phyloP scores from a whole-genome alignment of 2,797 vertebrate species.

The Halcyon badia region DNA sequence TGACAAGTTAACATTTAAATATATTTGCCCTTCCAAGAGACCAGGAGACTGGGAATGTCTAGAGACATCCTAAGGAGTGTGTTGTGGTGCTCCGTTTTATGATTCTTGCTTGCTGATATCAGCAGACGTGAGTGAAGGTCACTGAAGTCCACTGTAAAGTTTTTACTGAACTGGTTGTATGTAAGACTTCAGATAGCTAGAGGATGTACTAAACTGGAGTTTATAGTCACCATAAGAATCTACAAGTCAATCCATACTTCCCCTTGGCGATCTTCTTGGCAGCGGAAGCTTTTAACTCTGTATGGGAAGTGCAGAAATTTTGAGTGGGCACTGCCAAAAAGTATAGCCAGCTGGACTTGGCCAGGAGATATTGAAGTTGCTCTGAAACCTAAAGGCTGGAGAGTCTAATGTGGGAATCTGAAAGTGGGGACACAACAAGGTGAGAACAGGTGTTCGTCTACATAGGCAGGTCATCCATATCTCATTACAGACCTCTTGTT shows the following conservation, averaged over 20 bases:
- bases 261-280: neutral
- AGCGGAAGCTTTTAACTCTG: neutral
- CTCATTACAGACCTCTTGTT: neutral
- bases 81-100: neutral
- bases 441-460: neutral
- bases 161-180: neutral
- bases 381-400: neutral
- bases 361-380: neutral
- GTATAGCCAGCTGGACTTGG: neutral
- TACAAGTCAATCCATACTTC: neutral
- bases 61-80: neutral
- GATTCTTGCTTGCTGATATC: neutral
- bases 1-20: neutral
- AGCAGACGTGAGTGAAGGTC: neutral
- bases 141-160: neutral
- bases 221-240: neutral
- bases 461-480: neutral
- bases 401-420: neutral
- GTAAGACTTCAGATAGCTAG: neutral
- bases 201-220: neutral
- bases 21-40: neutral
- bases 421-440: neutral
- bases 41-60: neutral
- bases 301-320: neutral
- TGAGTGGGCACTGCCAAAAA: neutral